A percentile compares a stretch with the other conserved stretches of the same genome.
Conservation (phyloP, 2,113 vertebrate species). For the Illadopsis cleaveri region DNA sequence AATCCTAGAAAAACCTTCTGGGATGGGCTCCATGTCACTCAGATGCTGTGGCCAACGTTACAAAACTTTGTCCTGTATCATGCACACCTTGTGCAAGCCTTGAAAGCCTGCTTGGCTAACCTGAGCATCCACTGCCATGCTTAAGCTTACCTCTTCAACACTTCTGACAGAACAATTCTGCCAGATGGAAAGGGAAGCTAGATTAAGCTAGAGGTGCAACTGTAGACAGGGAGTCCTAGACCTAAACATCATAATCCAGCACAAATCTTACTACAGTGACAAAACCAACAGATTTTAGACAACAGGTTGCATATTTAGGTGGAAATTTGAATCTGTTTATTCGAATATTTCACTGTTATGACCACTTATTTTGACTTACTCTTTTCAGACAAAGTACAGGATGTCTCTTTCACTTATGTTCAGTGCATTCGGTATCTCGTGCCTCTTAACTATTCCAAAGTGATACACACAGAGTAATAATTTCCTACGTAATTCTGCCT, state of each 20-base stretch:
- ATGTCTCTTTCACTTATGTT: neutral
- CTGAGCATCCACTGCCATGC: neutral
- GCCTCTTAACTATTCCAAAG: neutral
- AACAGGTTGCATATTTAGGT: neutral
- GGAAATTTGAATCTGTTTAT: neutral
- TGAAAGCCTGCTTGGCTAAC: neutral
- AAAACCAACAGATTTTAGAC: neutral
- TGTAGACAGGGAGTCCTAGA: neutral
- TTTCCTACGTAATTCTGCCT: neutral
- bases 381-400: neutral
- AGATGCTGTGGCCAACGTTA: neutral
- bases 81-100: neutral
- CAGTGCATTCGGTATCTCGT: neutral
- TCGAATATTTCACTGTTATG: neutral
- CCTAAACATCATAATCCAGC: neutral
- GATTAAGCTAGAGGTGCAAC: neutral
- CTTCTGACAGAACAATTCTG: neutral
- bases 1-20: neutral
- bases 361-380: neutral
- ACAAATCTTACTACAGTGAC: neutral
- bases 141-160: neutral
- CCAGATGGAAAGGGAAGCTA: neutral
- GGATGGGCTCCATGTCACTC: accelerated
- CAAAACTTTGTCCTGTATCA: neutral
- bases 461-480: neutral